Evolutionary conservation across 2,888 invertebrate genomes (phyloP), one percentile per base, ranked within the genome.

Genomic region (Physocephala rufipes): DNA sequence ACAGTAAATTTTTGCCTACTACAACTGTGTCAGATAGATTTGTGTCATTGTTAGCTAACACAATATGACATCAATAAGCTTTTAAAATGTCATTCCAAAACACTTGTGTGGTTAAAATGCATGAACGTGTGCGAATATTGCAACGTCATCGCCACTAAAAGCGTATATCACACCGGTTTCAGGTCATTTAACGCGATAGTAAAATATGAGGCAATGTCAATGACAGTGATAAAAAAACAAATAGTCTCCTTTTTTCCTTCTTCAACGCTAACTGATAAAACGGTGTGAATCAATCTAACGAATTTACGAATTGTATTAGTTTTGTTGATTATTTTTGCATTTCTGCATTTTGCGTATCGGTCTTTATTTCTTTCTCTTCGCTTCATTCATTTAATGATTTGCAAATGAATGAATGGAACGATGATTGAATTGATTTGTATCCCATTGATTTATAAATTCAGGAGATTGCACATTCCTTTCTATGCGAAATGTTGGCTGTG

Each of bases 291-390:
- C 26, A 24, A 36, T 53, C 36, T 66, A 36, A 53, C 47, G 26
- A 62, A 45, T 36, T 68, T 68, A 53, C 47, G 26, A 62, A 45
- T 36, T 68, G 61, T 68, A 68, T 68, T 68, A 68, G 49, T 62
- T 68, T 28, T 47, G 47, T 68, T 68, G 62, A 68, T 68, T 68
- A 68, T 68, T 68, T 68, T 51, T 68, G 68, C 68, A 68, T 68
- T 68, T 78, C 78, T n/a, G n/a, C 80, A 76, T 58, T 51, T 30
- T 51, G 45, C 67, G 55, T 13, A 58, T 28, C 58, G 26, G 24
- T 55, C 5, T n/a, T 12, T 49, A 4, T n/a, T 19, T 49, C 49
- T 9, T 36, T 36, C 36, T 9, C 9, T 3, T 19, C 49, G n/a
- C 49, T 49, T n/a, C 12, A 49, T n/a, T 45, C 45, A 15, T 19